Base-by-base conservation (phyloP, 2,797 vertebrate genomes). In the Myioborus miniatus region DNA sequence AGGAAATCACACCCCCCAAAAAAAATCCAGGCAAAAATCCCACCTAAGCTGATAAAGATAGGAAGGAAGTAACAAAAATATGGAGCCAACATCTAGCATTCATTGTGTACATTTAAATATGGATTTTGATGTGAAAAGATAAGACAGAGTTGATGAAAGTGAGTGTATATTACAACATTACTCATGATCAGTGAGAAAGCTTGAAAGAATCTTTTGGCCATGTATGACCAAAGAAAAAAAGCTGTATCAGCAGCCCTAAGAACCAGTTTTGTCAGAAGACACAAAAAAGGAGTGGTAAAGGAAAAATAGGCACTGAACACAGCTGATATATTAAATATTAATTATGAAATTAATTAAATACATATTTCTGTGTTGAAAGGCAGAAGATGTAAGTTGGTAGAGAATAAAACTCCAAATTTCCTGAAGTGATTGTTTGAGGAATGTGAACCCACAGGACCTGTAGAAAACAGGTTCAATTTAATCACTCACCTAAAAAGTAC, bases 101-200 rank as follows among this genome's bases (percentile, higher is more conserved):
- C 37, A 53, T 55, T 62, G 6, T 1, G 12, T 11, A 27, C 0
- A 0, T 49, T 60, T 76, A 11, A 26, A 20, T 20, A 6, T 12
- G 36, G 27, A 43, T 10, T 29, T 72, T 58, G 44, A 32, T 32
- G 21, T 6, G 36, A 52, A 90, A 68, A 14, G 8, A 68, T 52
- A 78, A 86, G 5, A 32, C 0, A 0, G 44, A 68, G 11, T 16
- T 71, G 56, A 18, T 23, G 39, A 55, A 75, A 67, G 9, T n/a
- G 20, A 84, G 6, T 39, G 18, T 7, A 32, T 52, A 65, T 22
- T 78, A 11, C 20, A 72, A 34, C 18, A 5, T 69, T 75, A 34
- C 6, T 12, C 27, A 32, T 12, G 15, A 18, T 37, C 12, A 23
- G 11, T 21, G 15, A 83, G 21, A 24, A 72, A 70, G 49, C 4